A percentile compares a stretch with the other conserved stretches of the same genome.
Conservation (phyloP, 2,113 vertebrate species). For the Chamaea fasciata region DNA sequence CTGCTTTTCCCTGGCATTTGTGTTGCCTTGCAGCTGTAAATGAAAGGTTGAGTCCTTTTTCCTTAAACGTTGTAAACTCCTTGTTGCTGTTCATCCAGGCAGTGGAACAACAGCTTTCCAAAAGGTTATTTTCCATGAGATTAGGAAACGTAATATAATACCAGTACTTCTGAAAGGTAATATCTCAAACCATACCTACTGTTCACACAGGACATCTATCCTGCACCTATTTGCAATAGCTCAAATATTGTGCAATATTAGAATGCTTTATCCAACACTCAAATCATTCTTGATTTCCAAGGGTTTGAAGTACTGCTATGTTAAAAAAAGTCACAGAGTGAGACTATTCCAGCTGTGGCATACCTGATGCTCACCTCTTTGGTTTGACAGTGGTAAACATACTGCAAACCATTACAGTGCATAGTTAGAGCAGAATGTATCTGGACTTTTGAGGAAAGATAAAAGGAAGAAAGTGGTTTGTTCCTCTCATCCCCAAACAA, state of each 20-base stretch:
- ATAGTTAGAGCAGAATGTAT: background rate
- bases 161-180: background rate
- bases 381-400: background rate
- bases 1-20: background rate
- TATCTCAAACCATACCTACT: background rate
- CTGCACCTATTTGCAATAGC: background rate
- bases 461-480: background rate
- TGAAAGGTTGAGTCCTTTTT: background rate
- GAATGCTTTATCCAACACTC: background rate
- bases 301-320: background rate
- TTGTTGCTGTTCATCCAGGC: background rate
- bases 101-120: background rate
- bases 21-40: background rate
- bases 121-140: background rate
- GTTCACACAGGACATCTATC: background rate
- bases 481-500: background rate
- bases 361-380: background rate
- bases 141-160: background rate
- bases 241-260: background rate
- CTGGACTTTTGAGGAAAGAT: background rate
- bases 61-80: background rate
- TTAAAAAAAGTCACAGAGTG: background rate
- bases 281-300: background rate
- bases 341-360: background rate
- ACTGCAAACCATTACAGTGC: background rate